A percentile compares a stretch with the other conserved stretches of the same genome.
Evolutionary conservation across 1,140 invertebrate genomes (phyloP).

Genomic region (Dendroctonus ponderosae): DNA sequence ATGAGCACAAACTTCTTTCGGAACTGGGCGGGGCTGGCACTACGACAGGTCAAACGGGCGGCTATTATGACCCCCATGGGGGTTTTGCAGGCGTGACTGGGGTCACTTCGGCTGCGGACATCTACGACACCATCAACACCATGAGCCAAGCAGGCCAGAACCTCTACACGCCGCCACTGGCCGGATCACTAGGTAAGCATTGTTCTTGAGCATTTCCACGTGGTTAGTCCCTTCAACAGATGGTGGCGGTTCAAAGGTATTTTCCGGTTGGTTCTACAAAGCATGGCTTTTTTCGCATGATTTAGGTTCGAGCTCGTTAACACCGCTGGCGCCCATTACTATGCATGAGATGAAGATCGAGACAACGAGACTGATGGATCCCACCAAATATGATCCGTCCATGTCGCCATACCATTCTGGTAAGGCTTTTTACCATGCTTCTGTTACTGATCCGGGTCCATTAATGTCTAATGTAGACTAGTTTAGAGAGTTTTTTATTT

Average conservation of each 20-base stretch:
- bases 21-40: conserved; percentile 67
- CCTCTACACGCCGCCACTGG: conserved; percentile 75
- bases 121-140: conserved; percentile 73
- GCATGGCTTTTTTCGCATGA: conserved; percentile 26
- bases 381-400: conserved; percentile 49
- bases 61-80: conserved; percentile 63
- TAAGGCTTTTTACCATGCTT: conserved; percentile 39
- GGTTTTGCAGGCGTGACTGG: conserved; percentile 60
- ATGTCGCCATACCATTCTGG: conserved; percentile 68
- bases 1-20: conserved; percentile 80
- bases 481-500: background rate
- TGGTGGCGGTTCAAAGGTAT: conserved; percentile 30
- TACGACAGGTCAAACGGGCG: conserved; percentile 48
- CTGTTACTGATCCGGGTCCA: background rate
- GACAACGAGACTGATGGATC: conserved; percentile 55
- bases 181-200: conserved; percentile 66
- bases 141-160: conserved; percentile 68
- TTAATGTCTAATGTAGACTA: background rate
- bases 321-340: conserved; percentile 72
- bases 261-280: conserved; percentile 4
- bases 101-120: conserved; percentile 60
- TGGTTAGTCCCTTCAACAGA: background rate
- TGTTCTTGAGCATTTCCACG: conserved; percentile 11
- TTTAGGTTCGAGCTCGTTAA: conserved; percentile 65
- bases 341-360: conserved; percentile 77